Evolutionary conservation across 2,888 invertebrate species (phyloP).

Genomic region (Tetramorium bicarinatum): DNA sequence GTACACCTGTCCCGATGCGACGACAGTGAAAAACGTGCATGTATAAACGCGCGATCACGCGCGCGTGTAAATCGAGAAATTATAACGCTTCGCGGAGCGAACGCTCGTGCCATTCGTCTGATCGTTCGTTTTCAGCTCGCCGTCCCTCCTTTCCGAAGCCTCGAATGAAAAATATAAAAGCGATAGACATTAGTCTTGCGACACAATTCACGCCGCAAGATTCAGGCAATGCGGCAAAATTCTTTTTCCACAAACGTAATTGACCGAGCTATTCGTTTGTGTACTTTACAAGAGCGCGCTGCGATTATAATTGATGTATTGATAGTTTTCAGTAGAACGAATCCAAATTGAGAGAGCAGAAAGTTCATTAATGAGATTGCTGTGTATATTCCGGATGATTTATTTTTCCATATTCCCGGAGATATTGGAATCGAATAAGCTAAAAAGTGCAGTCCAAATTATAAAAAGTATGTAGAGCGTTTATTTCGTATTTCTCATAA

Average conservation of each 20-base stretch:
- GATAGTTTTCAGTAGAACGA: conserved; percentile 9
- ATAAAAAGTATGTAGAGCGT: background rate
- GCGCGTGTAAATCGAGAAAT: conserved; percentile 51
- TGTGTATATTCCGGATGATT: conserved; percentile 1
- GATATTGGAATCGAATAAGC: conserved; percentile 11
- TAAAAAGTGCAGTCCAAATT: background rate
- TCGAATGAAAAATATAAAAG: background rate
- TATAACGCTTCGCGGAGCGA: conserved; percentile 51
- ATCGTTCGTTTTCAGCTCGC: background rate
- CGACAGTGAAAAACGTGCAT: conserved; percentile 45
- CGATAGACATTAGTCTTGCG: background rate
- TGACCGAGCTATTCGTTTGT: background rate
- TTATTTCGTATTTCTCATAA: conserved; percentile 3
- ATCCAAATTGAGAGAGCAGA: conserved; percentile 8
- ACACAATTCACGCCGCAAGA: background rate
- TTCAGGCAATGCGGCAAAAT: conserved; percentile 2
- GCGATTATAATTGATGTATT: background rate
- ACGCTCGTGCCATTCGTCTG: conserved; percentile 37
- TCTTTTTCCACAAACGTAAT: background rate
- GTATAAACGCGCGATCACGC: conserved; percentile 52
- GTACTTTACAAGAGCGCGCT: background rate
- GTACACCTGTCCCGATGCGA: conserved; percentile 3
- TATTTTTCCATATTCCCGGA: background rate
- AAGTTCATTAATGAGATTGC: conserved; percentile 11
- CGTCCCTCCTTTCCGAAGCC: background rate